Percentiles rank a stretch among this genome's conserved stretches.
These are phyloP conservation scores for Mola mola DNA, from an alignment of 2,113 vertebrate genomes.

Conservation along the genomic window DNA sequence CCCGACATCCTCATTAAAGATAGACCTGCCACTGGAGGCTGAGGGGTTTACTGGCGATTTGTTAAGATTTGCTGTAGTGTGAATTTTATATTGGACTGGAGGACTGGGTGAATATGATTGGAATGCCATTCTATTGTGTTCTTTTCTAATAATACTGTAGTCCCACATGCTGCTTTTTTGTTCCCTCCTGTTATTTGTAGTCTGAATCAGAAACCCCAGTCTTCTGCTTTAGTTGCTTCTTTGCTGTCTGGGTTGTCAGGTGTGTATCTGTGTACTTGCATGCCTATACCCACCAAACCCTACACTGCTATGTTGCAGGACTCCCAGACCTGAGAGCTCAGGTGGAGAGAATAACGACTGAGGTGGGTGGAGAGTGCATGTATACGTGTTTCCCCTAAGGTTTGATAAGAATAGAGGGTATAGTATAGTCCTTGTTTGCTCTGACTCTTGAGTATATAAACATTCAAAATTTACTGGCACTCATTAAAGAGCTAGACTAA, in stretches of 20 bases:
- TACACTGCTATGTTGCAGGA: background rate
- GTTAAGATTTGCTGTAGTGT: slow-evolving; percentile 32
- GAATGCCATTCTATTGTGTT: background rate
- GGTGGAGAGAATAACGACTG: slow-evolving; percentile 17
- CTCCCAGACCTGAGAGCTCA: slow-evolving; percentile 17
- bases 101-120: background rate
- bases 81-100: slow-evolving; percentile 16
- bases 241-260: slow-evolving; percentile 1
- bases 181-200: background rate
- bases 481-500: too few species aligned
- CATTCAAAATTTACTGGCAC: too few species aligned
- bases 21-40: slow-evolving; percentile 42
- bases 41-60: slow-evolving; percentile 37
- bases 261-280: background rate
- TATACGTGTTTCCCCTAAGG: background rate
- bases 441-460: too few species aligned
- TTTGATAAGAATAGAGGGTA: slow-evolving; percentile 3
- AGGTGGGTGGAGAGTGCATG: background rate
- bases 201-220: background rate
- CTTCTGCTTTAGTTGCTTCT: slow-evolving; percentile 1
- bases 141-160: too few species aligned
- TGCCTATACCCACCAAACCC: slow-evolving; percentile 14
- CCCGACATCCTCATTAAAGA: slow-evolving; percentile 46
- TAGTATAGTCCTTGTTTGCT: too few species aligned
- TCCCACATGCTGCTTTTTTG: too few species aligned